phyloP scores from a whole-genome alignment of 2,888 invertebrate genomes.

The Philonicus albiceps region DNA sequence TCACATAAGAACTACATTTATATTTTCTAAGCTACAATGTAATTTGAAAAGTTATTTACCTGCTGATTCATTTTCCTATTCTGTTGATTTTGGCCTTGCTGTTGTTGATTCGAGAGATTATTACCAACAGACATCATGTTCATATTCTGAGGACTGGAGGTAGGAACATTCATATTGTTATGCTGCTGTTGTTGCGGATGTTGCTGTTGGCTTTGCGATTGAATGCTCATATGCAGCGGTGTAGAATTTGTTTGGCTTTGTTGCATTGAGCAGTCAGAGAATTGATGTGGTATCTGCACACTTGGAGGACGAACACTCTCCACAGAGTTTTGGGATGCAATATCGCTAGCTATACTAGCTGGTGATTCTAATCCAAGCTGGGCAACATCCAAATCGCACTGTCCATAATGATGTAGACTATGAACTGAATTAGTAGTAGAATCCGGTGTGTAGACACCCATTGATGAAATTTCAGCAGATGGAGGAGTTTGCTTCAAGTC shows the following conservation, averaged over 20 bases:
- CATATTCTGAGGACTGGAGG: slow-evolving; percentile 65
- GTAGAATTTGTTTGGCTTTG: slow-evolving; percentile 66
- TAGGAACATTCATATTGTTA: slow-evolving; percentile 59
- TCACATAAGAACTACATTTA: too few relatives aligned
- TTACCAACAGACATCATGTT: slow-evolving; percentile 54
- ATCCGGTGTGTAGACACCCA: slow-evolving; percentile 87
- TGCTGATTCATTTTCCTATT: slow-evolving; percentile 58
- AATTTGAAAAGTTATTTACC: slow-evolving; percentile 51
- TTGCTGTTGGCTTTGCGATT: slow-evolving; percentile 70
- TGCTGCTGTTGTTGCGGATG: slow-evolving; percentile 60
- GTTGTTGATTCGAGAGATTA: slow-evolving; percentile 54
- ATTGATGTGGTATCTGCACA: slow-evolving; percentile 66
- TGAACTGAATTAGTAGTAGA: slow-evolving; percentile 84
- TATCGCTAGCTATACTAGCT: slow-evolving; percentile 85
- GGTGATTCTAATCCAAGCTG: slow-evolving; percentile 89
- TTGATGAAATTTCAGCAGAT: slow-evolving; percentile 74
- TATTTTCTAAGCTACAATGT: neutral
- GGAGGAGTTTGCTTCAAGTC: slow-evolving; percentile 61
- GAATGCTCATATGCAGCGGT: slow-evolving; percentile 66
- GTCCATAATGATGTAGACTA: slow-evolving; percentile 78
- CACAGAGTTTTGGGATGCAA: slow-evolving; percentile 77
- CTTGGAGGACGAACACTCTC: slow-evolving; percentile 70
- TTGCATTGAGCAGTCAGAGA: slow-evolving; percentile 75
- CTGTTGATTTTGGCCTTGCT: slow-evolving; percentile 55
- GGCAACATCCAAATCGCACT: slow-evolving; percentile 84